These are phyloP conservation scores for Patiria miniata DNA, from an alignment of 35 echinoderm and acorn worm genomes.

Conservation along the genomic window DNA sequence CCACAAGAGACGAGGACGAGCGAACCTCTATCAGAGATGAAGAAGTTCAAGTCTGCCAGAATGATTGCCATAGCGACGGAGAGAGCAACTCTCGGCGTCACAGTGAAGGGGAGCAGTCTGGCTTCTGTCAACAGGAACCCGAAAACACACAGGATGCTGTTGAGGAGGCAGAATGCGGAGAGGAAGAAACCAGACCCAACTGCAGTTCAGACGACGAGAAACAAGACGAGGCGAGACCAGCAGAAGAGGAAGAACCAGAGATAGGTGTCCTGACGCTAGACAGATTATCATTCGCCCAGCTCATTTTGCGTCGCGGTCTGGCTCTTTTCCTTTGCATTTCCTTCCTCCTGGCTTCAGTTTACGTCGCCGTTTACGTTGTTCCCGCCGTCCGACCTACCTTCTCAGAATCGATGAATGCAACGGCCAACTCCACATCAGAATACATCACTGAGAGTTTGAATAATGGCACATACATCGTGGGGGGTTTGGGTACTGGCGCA, in stretches of 20 bases:
- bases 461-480: too few relatives aligned
- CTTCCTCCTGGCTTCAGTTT: neutral
- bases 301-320: neutral
- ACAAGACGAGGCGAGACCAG: too few relatives aligned
- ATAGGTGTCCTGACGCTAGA: neutral
- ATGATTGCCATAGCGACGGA: too few relatives aligned
- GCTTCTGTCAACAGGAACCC: too few relatives aligned
- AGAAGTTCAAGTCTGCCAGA: too few relatives aligned
- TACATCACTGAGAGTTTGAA: neutral
- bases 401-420: neutral
- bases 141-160: neutral
- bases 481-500: too few relatives aligned
- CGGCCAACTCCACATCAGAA: neutral
- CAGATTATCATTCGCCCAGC: neutral
- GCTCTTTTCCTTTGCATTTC: neutral
- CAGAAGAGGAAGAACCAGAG: neutral
- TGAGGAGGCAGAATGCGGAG: neutral
- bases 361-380: neutral
- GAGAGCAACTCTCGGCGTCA: too few relatives aligned
- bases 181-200: neutral
- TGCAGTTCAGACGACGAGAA: neutral
- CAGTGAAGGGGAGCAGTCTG: too few relatives aligned
- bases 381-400: neutral
- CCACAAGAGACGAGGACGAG: too few relatives aligned
- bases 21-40: too few relatives aligned